Evolutionary conservation across 2,888 invertebrate species (phyloP), one percentile per base, ranked within the genome.

Genomic region (Atethmia centrago): DNA sequence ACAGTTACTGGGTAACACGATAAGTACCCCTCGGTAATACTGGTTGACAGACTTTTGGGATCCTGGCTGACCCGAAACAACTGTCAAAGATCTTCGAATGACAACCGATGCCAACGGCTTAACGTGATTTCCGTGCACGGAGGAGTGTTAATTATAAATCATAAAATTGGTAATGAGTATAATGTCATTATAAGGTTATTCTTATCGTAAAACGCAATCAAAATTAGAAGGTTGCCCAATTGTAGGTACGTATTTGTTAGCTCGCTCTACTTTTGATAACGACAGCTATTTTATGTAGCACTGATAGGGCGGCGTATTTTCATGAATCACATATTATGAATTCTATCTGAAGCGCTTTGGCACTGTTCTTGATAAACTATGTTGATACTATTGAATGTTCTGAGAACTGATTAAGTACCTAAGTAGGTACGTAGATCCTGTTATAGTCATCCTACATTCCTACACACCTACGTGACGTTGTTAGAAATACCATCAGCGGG

Each of bases 241-340:
- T 88, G 84, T 87, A 84, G 61, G 80, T 71, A 64, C 36, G 10
- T 64, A 83, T 75, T 74, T 89, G 88, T 89, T 91, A 88, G 88
- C 88, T 86, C 88, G 91, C 84, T 88, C 92, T 87, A 93, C 86
- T 90, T 93, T 89, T 90, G 90, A 92, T 92, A 91, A 90, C 84
- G 85, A 65, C 69, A 61, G 36, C 47, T 79, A 77, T 76, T 77
- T 36, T 78, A 68, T 76, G 64, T 62, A 53, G 53, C 56, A 74
- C 69, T 72, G 76, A 82, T 84, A 83, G 67, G 77, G 7, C 36
- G n/a, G 62, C 67, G 61, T 53, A 80, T 78, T 70, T 82, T 79
- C 53, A 80, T 84, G 84, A 86, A 83, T 87, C 84, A 86, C 61
- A 47, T 68, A 79, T 9, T 40, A 40, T 66, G 71, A 77, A 81